Evolutionary conservation across 2,888 invertebrate genomes (phyloP), one percentile per base, ranked within the genome.

Genomic region (Athetis lepigone): DNA sequence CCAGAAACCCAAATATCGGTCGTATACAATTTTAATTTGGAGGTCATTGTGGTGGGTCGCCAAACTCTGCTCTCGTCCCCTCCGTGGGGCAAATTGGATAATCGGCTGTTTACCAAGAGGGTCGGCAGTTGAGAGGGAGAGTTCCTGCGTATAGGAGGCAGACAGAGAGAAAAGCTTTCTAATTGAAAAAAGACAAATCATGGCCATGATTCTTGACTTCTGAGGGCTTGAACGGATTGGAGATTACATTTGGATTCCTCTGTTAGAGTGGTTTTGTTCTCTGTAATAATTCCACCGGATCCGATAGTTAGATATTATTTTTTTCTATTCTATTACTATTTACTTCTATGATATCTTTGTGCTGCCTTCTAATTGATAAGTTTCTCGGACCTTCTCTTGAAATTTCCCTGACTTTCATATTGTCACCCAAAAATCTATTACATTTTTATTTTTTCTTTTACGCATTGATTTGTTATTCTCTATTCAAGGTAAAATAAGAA

Each of bases 1-100:
- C 75, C 18, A 37, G 68, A 75, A 52, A 25, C 23, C 43, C 18
- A 70, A 62, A 79, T 71, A 69, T 74, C 25, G 47, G 63, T 57
- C 68, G 68, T 66, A 61, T 59, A 63, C 68, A 16, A 49, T 73
- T 54, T 50, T 55, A 62, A 70, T 64, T 76, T 79, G 71, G 74
- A 66, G 63, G 70, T 74, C 51, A 74, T 57, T 56, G 61, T 46
- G 43, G 29, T 46, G 52, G 66, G 79, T 75, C 75, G 67, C 77
- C 75, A 79, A 79, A 79, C 78, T 67, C 64, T 47, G 54, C 33
- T 51, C 60, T 67, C 57, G 68, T 77, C 79, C 79, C 79, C 77
- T 70, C 70, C 25, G 29, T 51, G 45, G 39, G 45, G 58, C 70
- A 70, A 79, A 79, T 79, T 79, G 79, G 51, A 79, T 79, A 79